Percentiles rank a stretch among this genome's conserved stretches.
phyloP scores from a whole-genome alignment of 2,113 vertebrate genomes.

The Diglossa brunneiventris region DNA sequence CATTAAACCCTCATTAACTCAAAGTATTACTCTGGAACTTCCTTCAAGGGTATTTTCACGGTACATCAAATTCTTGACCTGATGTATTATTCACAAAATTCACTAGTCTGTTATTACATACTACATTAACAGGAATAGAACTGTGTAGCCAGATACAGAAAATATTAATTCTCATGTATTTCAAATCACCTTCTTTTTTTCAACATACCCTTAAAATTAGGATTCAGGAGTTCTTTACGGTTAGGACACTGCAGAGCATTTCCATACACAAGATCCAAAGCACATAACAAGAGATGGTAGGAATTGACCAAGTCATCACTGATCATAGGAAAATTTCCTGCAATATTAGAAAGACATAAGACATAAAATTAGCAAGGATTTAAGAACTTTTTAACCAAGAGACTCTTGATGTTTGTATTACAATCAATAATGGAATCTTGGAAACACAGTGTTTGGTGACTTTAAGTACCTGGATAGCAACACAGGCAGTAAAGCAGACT shows the following conservation, averaged over 20 bases:
- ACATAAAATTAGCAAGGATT: neutral
- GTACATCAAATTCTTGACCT: neutral
- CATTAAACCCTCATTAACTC: neutral
- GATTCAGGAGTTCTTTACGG: constrained; percentile 90
- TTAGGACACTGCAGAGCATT: constrained; percentile 88
- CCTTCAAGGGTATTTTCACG: neutral
- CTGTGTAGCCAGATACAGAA: neutral
- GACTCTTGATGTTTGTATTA: neutral
- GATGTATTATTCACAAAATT: neutral
- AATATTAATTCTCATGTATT: neutral
- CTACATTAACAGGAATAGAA: neutral
- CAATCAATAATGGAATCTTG: neutral
- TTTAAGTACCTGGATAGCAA: neutral
- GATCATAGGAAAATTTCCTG: constrained; percentile 97
- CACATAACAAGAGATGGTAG: constrained; percentile 90
- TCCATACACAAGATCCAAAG: constrained; percentile 90
- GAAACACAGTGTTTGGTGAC: neutral
- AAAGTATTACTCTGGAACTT: neutral
- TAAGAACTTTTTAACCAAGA: neutral
- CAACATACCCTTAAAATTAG: constrained; percentile 83
- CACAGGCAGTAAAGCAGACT: neutral
- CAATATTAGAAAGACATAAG: neutral
- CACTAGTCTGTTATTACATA: neutral
- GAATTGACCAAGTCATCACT: constrained; percentile 97
- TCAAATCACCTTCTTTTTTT: neutral